Evolutionary conservation across 2,113 vertebrate species (phyloP).

Genomic region (Hystrix brachyura): DNA sequence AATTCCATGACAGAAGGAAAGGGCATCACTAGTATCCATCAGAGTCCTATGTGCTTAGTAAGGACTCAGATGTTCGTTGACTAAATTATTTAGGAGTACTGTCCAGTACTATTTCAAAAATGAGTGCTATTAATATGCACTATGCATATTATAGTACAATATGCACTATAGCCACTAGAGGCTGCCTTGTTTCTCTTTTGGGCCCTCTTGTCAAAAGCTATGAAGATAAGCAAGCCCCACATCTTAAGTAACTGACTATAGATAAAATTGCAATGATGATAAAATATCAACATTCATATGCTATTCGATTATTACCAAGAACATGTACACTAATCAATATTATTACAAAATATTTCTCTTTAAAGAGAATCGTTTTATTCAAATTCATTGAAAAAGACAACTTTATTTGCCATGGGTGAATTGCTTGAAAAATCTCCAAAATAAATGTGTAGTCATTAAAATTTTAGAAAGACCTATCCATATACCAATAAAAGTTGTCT

Average conservation of each 20-base stretch:
- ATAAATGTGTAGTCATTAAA: conserved; percentile 41
- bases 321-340: conserved; percentile 4
- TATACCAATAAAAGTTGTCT: conserved; percentile 24
- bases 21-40: neutral
- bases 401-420: neutral
- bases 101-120: neutral
- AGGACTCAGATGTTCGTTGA: neutral
- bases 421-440: conserved; percentile 54
- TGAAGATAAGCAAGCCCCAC: neutral
- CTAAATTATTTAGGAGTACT: conserved; percentile 25
- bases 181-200: conserved; percentile 49
- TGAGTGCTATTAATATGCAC: neutral
- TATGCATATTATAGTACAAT: rapidly evolving
- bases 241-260: conserved; percentile 20
- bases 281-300: conserved; percentile 31
- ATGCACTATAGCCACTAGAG: conserved; percentile 55
- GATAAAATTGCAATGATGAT: neutral
- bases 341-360: conserved; percentile 35
- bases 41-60: neutral
- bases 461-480: conserved; percentile 10
- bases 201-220: neutral
- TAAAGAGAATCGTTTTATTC: conserved; percentile 36
- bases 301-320: conserved; percentile 5
- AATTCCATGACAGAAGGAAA: conserved; percentile 26
- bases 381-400: conserved; percentile 57